Evolutionary conservation across 2,888 invertebrate genomes (phyloP).

Genomic region (Synergus japonicus): DNA sequence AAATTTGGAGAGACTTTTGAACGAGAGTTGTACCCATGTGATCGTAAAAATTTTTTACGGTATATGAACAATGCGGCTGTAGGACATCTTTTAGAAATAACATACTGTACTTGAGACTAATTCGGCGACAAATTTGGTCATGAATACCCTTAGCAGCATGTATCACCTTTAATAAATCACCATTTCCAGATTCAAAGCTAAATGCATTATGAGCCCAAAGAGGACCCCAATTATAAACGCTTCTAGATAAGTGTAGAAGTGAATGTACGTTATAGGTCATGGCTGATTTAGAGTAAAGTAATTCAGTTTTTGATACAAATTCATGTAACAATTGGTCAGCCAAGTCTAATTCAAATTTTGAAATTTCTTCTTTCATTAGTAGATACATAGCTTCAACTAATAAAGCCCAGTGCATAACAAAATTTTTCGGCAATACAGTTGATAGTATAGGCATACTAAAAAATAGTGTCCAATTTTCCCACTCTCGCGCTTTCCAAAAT

Average conservation of each 20-base stretch:
- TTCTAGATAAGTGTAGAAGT: slow-evolving; percentile 44
- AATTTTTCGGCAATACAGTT: neutral
- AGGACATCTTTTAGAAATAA: slow-evolving; percentile 9
- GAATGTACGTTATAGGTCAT: slow-evolving; percentile 46
- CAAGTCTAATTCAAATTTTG: slow-evolving; percentile 1
- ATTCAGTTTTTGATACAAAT: slow-evolving; percentile 40
- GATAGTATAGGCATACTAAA: slow-evolving; percentile 1
- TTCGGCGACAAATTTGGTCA: neutral
- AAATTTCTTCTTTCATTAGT: slow-evolving; percentile 39
- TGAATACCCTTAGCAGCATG: neutral
- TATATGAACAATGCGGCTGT: slow-evolving; percentile 1
- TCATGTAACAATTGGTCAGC: slow-evolving; percentile 44
- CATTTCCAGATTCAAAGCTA: slow-evolving; percentile 40
- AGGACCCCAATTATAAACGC: slow-evolving; percentile 46
- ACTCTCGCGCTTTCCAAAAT: neutral
- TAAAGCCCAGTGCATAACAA: slow-evolving; percentile 41
- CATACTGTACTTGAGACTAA: slow-evolving; percentile 21
- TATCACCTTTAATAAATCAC: neutral
- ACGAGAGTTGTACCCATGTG: slow-evolving; percentile 5
- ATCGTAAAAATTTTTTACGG: slow-evolving; percentile 15
- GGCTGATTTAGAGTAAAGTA: slow-evolving; percentile 16
- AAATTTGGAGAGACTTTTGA: slow-evolving; percentile 16
- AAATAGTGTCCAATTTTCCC: neutral
- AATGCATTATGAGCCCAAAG: slow-evolving; percentile 42
- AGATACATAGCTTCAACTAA: slow-evolving; percentile 41